Base-by-base conservation (phyloP, 2,888 invertebrate species). In the Archips xylosteana region DNA sequence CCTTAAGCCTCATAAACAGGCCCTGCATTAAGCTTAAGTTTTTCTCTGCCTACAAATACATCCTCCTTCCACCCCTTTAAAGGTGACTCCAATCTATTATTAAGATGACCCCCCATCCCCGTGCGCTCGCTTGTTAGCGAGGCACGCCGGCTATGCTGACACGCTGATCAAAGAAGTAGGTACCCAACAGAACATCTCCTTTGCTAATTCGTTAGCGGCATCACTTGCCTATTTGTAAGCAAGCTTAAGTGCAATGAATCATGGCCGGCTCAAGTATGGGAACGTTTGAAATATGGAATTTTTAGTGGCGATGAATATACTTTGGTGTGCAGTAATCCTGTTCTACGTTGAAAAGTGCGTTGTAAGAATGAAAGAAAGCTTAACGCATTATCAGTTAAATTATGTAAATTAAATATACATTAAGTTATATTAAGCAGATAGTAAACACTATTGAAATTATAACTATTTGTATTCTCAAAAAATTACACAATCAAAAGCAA, bases 51-150 rank as follows among this genome's bases (percentile, higher is more conserved):
- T 39, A 39, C 39, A 39, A 39, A 39, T 39, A 39, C 39, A n/a
- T 51, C 51, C n/a, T 23, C 23, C 1, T 54, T 23, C 13, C 8
- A 9, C 54, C 23, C 54, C 8, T 23, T 23, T n/a, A 12, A 39
- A 45, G 45, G 62, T 45, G 23, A 12, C 62, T 45, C 15, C 39
- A 10, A 61, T 61, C 61, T 61, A 61, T 61, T 42, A 39, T 23
- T 39, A 61, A 39, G 63, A 57, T 70, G 76, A 76, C 75, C 76
- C 77, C 75, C 71, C 73, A 65, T 65, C 73, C 70, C 77, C 88
- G 84, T 89, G 87, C 84, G 89, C 89, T 92, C 84, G 89, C 89
- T 92, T 90, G 89, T 92, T 93, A 93, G 90, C 86, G 89, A 90
- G 91, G 81, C 81, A 78, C 86, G 92, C 86, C 63, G 78, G 86